Base-by-base conservation (phyloP, 2,113 vertebrate species). In the Dromiciops gliroides region DNA sequence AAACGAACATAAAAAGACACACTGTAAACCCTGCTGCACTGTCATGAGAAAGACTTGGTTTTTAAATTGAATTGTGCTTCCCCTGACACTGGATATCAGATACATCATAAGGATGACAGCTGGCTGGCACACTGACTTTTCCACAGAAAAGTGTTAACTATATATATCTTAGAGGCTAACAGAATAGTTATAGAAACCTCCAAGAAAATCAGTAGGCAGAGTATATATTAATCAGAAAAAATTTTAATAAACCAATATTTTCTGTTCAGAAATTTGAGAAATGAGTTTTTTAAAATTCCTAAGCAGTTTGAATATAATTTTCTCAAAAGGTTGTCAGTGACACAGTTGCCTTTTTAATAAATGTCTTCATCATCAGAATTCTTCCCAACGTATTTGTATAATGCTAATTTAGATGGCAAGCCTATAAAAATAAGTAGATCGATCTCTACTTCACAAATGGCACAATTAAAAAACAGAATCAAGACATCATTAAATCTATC, bases 21-120 rank as follows among this genome's bases (percentile, higher is more conserved):
- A 89, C 92, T 95, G 91, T 95, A 83, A 98, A 90, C 49, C 51
- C 50, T 60, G 93, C 90, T 94, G 49, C 60, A 97, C 50, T 96
- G 92, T 83, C 94, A 89, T 90, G 93, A 93, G 95, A 94, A 94
- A 47, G 94, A 97, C 94, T 95, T 94, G 94, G 89, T 96, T 97
- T 93, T 96, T 92, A 96, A 97, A 98, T 0, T 95, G 97, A 98
- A 98, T 94, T 96, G 94, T 97, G 96, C 93, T 98, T 97, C 95
- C 96, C 91, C 91, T 97, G 96, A 97, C 52, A 97, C n/a, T 2
- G 37, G 95, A 97, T 94, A 97, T 96, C 60, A 98, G 96, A 91
- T 93, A 95, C 50, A 98, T 97, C 94, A 96, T 28, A 97, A 92
- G 75, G 51, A 48, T 98, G 97, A 98, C 96, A 97, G 96, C 96